phyloP scores from a whole-genome alignment of 1,140 invertebrate genomes.

The Spodoptera frugiperda region DNA sequence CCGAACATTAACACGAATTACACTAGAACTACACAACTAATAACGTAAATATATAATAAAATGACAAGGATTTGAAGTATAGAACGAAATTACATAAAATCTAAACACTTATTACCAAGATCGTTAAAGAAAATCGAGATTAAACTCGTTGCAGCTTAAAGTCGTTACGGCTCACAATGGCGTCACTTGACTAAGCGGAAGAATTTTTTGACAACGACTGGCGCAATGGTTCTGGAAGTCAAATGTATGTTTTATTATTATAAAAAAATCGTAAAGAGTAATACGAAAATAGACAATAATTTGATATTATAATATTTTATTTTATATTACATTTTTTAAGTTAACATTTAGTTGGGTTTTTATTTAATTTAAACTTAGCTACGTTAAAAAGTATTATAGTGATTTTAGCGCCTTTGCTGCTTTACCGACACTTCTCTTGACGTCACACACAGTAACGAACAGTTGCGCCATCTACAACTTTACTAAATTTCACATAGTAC shows the following conservation, averaged over 20 bases:
- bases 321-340: not conserved
- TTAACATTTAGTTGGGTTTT: not conserved
- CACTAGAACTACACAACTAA: slow-evolving; percentile 76
- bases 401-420: slow-evolving; percentile 44
- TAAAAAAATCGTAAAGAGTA: not conserved
- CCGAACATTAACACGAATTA: slow-evolving; percentile 85
- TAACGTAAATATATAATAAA: slow-evolving; percentile 77
- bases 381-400: slow-evolving; percentile 37
- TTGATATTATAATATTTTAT: not conserved
- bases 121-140: slow-evolving; percentile 89
- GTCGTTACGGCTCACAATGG: slow-evolving; percentile 93
- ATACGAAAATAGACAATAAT: not conserved
- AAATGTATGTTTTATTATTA: slow-evolving; percentile 25
- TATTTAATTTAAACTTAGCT: slow-evolving; percentile 4
- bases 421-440: slow-evolving; percentile 78
- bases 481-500: slow-evolving; percentile 61
- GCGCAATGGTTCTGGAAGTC: slow-evolving; percentile 69
- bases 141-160: slow-evolving; percentile 87
- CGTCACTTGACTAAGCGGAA: slow-evolving; percentile 87
- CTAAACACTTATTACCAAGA: slow-evolving; percentile 88
- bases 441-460: slow-evolving; percentile 77
- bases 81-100: slow-evolving; percentile 77
- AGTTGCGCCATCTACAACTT: slow-evolving; percentile 85
- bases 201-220: slow-evolving; percentile 75
- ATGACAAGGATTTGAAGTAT: slow-evolving; percentile 62